These are phyloP conservation scores for Drosophila conformis DNA, from an alignment of 2,888 invertebrate species.

Conservation along the genomic window DNA sequence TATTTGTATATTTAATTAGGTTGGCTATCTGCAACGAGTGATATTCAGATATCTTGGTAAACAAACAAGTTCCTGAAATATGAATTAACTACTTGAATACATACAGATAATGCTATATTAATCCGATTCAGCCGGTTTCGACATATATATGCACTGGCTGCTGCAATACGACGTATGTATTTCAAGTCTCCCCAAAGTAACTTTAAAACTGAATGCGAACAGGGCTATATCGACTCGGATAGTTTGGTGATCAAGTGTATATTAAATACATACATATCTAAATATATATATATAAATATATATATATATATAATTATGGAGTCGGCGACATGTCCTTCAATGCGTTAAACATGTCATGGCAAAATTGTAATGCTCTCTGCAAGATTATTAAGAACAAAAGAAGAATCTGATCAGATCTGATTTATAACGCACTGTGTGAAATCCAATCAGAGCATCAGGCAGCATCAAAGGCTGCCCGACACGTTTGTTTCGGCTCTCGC, in stretches of 20 bases:
- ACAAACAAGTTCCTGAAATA: background rate
- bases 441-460: conserved; percentile 10
- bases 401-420: background rate
- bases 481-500: background rate
- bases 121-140: background rate
- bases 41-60: background rate
- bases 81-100: background rate
- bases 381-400: background rate
- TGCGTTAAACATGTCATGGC: no score
- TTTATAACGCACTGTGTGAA: background rate
- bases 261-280: background rate
- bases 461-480: conserved; percentile 30
- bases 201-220: no score
- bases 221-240: background rate
- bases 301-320: background rate
- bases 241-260: background rate
- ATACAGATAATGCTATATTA: background rate
- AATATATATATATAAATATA: background rate
- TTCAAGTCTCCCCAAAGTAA: background rate
- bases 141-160: background rate
- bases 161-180: background rate
- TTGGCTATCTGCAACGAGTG: background rate
- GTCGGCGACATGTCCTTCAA: background rate
- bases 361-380: background rate
- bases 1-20: background rate